Percentiles rank a stretch among this genome's conserved stretches.
Conservation (phyloP, 2,113 vertebrate species). For the Colaptes auratus region DNA sequence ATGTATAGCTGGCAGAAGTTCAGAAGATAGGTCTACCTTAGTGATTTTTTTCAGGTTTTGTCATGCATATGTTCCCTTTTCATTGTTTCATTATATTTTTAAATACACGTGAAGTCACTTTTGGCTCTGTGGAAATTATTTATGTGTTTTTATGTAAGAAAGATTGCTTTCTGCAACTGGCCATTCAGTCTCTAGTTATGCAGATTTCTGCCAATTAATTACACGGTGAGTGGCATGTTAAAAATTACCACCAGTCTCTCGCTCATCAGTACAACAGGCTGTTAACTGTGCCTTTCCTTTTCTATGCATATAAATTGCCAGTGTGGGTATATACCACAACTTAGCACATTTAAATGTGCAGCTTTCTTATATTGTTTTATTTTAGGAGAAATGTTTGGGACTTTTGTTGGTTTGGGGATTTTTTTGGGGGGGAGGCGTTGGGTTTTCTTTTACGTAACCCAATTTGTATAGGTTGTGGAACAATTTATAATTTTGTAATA, state of each 20-base stretch:
- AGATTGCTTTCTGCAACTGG: not conserved
- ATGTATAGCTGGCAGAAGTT: not conserved
- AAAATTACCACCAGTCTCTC: not conserved
- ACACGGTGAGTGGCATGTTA: not conserved
- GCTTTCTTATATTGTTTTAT: not conserved
- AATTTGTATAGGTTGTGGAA: not conserved
- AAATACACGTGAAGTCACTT: not conserved
- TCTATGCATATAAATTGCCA: not conserved
- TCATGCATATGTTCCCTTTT: not conserved
- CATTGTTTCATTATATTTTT: not conserved
- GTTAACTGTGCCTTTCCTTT: not conserved
- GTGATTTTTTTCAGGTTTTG: not conserved
- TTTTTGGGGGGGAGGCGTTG: too few relatives aligned
- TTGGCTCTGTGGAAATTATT: not conserved
- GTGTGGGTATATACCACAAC: not conserved
- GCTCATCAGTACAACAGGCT: not conserved
- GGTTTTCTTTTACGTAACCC: not conserved
- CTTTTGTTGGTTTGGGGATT: too few relatives aligned
- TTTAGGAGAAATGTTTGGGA: not conserved
- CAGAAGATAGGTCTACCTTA: not conserved
- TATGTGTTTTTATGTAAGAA: not conserved
- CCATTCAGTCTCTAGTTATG: not conserved
- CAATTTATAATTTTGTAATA: not conserved
- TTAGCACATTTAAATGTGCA: not conserved
- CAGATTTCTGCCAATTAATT: not conserved